These are phyloP conservation scores for Rousettus leschenaultii DNA, from an alignment of 2,113 vertebrate genomes.

Conservation along the genomic window DNA sequence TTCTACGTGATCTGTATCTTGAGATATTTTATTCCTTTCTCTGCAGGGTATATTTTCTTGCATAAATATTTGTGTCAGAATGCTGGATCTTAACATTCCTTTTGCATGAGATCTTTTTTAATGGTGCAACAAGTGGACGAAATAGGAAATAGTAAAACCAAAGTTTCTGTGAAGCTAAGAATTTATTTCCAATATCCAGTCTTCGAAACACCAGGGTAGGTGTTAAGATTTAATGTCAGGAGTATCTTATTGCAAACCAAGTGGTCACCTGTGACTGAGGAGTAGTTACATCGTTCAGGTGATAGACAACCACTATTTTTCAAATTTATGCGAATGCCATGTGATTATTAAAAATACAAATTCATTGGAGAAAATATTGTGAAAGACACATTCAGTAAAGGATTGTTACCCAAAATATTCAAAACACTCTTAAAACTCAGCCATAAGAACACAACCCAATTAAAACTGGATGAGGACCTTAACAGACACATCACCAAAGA, in stretches of 20 bases:
- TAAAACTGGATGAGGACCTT: not conserved
- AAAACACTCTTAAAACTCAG: not conserved
- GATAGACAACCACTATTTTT: not conserved
- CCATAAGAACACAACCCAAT: not conserved
- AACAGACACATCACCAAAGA: not conserved
- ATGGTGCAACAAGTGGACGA: not conserved
- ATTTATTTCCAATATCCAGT: not conserved
- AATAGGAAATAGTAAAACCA: not conserved
- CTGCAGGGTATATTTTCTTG: not conserved
- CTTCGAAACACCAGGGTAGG: not conserved
- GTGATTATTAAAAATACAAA: conserved; percentile 31
- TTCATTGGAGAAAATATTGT: not conserved
- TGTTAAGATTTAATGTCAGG: not conserved
- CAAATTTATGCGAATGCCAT: not conserved
- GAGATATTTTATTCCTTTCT: not conserved
- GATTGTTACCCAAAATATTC: not conserved
- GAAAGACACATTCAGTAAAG: not conserved
- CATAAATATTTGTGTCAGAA: not conserved
- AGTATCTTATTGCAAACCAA: not conserved
- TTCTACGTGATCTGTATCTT: not conserved
- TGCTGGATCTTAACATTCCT: not conserved
- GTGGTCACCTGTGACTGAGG: not conserved
- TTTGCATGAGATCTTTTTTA: not conserved
- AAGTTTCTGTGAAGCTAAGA: not conserved
- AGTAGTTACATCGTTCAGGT: not conserved